These are phyloP conservation scores for Leucophenga montana DNA, from an alignment of 2,888 invertebrate genomes.

Conservation along the genomic window DNA sequence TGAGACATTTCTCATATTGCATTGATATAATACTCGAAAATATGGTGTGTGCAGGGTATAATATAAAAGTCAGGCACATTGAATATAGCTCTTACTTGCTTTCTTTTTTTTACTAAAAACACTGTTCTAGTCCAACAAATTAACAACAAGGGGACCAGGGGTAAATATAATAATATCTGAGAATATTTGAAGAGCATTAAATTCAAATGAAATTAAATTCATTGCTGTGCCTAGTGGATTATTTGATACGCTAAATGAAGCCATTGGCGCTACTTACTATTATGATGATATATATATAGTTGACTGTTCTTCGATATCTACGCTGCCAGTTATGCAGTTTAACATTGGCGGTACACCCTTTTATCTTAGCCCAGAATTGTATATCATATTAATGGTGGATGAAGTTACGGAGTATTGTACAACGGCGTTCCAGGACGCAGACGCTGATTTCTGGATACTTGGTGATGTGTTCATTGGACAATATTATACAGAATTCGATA, in stretches of 20 bases:
- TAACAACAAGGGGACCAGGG: too few species aligned
- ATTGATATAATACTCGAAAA: too few species aligned
- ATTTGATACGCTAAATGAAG: constrained; percentile 82
- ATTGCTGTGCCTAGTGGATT: constrained; percentile 88
- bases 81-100: too few species aligned
- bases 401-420: constrained; percentile 90
- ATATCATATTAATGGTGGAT: constrained; percentile 84
- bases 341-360: constrained; percentile 83
- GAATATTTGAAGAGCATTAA: too few species aligned
- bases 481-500: constrained; percentile 82
- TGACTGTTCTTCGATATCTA: constrained; percentile 83
- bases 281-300: constrained; percentile 80
- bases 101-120: too few species aligned
- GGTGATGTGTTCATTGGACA: constrained; percentile 97
- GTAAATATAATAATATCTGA: too few species aligned
- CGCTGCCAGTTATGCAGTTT: constrained; percentile 84
- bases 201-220: too few species aligned
- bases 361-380: constrained; percentile 84
- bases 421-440: constrained; percentile 90
- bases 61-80: too few species aligned
- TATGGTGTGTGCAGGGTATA: too few species aligned
- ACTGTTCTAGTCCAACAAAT: too few species aligned
- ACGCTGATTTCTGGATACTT: constrained; percentile 89
- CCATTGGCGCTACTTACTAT: constrained; percentile 79
- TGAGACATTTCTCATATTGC: too few species aligned